Percentiles rank a stretch among this genome's conserved stretches.
These are phyloP conservation scores for Cryptus armator DNA, from an alignment of 2,888 invertebrate genomes.

Conservation along the genomic window DNA sequence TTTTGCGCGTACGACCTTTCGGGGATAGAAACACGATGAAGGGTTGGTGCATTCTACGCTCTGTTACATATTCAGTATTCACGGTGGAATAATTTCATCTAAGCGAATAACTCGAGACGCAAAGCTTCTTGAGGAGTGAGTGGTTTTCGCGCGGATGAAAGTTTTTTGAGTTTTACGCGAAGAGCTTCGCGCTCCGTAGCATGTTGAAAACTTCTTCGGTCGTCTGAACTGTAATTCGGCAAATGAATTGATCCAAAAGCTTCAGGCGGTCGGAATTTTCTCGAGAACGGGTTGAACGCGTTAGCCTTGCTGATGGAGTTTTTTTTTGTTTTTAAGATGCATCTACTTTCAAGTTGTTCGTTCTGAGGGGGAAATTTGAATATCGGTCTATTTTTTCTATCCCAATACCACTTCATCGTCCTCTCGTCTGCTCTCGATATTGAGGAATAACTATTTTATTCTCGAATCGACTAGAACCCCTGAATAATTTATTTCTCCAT, in stretches of 20 bases:
- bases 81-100: conserved; percentile 31
- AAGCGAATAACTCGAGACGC: conserved; percentile 5
- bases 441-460: conserved; percentile 36
- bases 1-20: not conserved
- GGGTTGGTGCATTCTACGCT: not conserved
- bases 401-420: not conserved
- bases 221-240: conserved; percentile 48
- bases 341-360: conserved; percentile 46
- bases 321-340: conserved; percentile 17
- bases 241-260: conserved; percentile 38
- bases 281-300: not conserved
- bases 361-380: conserved; percentile 31
- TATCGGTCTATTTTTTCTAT: conserved; percentile 21
- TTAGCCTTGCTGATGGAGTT: conserved; percentile 3
- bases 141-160: conserved; percentile 20
- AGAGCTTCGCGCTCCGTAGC: conserved; percentile 29
- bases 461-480: not conserved
- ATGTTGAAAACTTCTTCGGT: conserved; percentile 34
- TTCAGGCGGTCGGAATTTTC: conserved; percentile 42
- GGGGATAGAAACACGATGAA: not conserved
- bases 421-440: not conserved
- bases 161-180: conserved; percentile 28
- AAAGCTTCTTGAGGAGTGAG: not conserved
- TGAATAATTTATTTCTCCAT: conserved; percentile 45
- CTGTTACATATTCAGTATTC: conserved; percentile 29